These are phyloP conservation scores for Odontamblyopus rebecca DNA, from an alignment of 2,797 vertebrate species.

Conservation along the genomic window DNA sequence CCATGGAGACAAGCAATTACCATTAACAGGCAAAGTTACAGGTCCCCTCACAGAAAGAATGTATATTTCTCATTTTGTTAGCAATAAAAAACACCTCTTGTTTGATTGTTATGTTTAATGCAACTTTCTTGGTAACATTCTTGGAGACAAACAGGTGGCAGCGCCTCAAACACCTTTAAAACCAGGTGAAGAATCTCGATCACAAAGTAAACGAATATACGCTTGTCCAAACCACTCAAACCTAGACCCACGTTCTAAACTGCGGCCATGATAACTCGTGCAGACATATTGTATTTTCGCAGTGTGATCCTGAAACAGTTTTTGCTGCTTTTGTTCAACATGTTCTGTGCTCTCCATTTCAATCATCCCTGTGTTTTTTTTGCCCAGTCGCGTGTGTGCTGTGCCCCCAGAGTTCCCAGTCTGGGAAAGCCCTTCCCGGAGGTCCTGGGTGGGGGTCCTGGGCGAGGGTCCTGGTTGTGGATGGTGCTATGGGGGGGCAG, in stretches of 20 bases:
- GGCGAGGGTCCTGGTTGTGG: slow-evolving; percentile 68
- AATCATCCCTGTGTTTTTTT: slow-evolving; percentile 11
- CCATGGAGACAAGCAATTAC: neutral
- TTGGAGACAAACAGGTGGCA: neutral
- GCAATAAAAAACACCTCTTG: neutral
- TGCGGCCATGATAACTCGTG: neutral
- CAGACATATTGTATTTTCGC: neutral
- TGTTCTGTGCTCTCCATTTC: slow-evolving; percentile 52
- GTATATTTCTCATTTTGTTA: neutral
- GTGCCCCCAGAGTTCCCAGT: slow-evolving; percentile 42
- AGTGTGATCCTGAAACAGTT: slow-evolving; percentile 28
- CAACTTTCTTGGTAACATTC: neutral
- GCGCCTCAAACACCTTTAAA: neutral
- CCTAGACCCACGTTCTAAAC: neutral
- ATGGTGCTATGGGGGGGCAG: slow-evolving; percentile 17
- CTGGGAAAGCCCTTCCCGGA: slow-evolving; percentile 39
- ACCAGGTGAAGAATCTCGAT: neutral
- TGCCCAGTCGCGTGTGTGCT: slow-evolving; percentile 33
- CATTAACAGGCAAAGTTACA: too few species aligned
- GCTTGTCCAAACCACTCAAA: neutral
- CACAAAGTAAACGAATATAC: too few species aligned
- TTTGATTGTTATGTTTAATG: neutral
- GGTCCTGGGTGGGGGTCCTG: slow-evolving; percentile 18
- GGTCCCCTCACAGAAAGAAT: neutral
- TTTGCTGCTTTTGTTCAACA: slow-evolving; percentile 37